phyloP scores from a whole-genome alignment of 1,140 invertebrate genomes.

The Plutomurus gul region DNA sequence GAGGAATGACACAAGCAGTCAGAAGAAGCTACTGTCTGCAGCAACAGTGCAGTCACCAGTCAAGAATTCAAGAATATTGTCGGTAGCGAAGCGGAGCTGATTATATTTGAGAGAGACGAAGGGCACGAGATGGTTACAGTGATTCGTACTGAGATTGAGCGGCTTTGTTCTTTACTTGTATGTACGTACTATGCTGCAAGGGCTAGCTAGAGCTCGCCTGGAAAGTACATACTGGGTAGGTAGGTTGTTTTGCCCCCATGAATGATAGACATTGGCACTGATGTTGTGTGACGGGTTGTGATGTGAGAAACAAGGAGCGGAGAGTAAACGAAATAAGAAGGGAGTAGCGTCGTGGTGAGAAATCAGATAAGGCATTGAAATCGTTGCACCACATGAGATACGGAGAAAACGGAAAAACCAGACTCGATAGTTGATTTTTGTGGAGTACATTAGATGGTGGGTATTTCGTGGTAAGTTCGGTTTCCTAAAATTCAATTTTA shows the following conservation, averaged over 20 bases:
- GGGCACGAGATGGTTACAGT: neutral
- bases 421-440: no score
- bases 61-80: neutral
- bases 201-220: no score
- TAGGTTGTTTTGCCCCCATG: neutral
- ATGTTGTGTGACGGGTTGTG: neutral
- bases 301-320: neutral
- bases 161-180: no score
- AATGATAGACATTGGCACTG: neutral
- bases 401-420: neutral
- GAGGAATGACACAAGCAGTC: no score
- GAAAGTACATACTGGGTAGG: neutral
- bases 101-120: neutral
- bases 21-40: no score
- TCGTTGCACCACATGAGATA: slow-evolving; percentile 23
- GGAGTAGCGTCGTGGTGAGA: slow-evolving; percentile 9
- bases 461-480: no score
- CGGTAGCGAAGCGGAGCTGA: neutral
- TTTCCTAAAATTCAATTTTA: no score
- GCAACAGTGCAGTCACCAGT: slow-evolving; percentile 10
- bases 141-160: no score
- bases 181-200: no score
- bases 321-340: slow-evolving; percentile 16
- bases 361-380: slow-evolving; percentile 25
- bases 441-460: no score